A percentile compares a stretch with the other conserved stretches of the same genome.
Evolutionary conservation across 1,140 invertebrate species (phyloP).

Genomic region (Rhyzopertha dominica): DNA sequence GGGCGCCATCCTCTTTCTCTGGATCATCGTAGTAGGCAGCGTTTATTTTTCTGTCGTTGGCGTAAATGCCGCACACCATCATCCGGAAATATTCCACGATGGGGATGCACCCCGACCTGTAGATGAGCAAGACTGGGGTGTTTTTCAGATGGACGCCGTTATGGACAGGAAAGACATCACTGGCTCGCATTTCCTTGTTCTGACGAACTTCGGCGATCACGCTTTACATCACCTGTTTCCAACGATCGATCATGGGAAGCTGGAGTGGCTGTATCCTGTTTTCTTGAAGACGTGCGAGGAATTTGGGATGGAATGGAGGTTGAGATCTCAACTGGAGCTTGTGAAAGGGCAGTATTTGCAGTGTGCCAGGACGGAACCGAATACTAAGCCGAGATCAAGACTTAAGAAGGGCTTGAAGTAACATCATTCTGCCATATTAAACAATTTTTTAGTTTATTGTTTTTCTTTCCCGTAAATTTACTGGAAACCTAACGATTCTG

Average conservation of each 20-base stretch:
- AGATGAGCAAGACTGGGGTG: slow-evolving; percentile 63
- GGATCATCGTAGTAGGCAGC: slow-evolving; percentile 55
- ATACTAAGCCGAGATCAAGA: no score
- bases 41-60: slow-evolving; percentile 62
- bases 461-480: no score
- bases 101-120: slow-evolving; percentile 56
- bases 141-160: slow-evolving; percentile 70
- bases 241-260: slow-evolving; percentile 68
- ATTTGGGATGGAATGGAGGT: slow-evolving; percentile 56
- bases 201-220: slow-evolving; percentile 74
- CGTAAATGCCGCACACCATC: slow-evolving; percentile 75
- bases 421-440: no score
- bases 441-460: no score
- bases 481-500: no score
- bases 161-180: slow-evolving; percentile 68
- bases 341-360: slow-evolving; percentile 65
- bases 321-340: slow-evolving; percentile 55
- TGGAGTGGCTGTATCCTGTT: slow-evolving; percentile 60
- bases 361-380: slow-evolving; percentile 51
- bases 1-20: slow-evolving; percentile 39
- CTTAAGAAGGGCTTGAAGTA: no score
- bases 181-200: slow-evolving; percentile 58
- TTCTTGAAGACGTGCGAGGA: slow-evolving; percentile 64
- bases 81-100: slow-evolving; percentile 78
- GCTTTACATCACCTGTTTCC: slow-evolving; percentile 77